Base-by-base conservation (phyloP, 2,888 invertebrate species). In the Hypolimnas misippus region DNA sequence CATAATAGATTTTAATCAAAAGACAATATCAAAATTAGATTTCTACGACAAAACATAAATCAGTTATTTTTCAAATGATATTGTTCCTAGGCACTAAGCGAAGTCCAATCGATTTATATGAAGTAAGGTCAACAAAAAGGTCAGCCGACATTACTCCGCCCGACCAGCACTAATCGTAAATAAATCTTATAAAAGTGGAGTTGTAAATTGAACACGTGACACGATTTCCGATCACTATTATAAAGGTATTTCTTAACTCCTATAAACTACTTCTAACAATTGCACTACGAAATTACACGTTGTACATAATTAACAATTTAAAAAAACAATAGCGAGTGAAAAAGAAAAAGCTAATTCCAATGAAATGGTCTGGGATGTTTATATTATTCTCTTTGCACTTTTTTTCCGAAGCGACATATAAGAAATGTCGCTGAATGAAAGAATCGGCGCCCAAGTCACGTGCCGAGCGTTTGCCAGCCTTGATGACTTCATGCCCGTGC, bases 401-500 rank as follows among this genome's bases (percentile, higher is more conserved):
- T 62, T 57, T 58, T 63, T 57, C 8, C 29, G 42, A 62, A 55
- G 59, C 56, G 49, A 62, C 52, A 52, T 57, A 53, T 60, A 56
- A 61, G 67, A 53, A 68, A 62, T 61, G 56, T 69, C 62, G 60
- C 58, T 70, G 71, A 73, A 70, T 70, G 67, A 71, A 70, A 69
- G 68, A 68, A 76, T 76, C 73, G 68, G 62, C 10, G 64, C 61
- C 59, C 76, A 59, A 62, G 74, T 77, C 84, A 84, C 84, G 84
- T 75, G 63, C 71, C 67, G 65, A 65, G 73, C 78, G 81, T 78
- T 76, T 74, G 74, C 74, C 70, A 71, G 72, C 69, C 71, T 73
- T 76, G 78, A 78, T 77, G 77, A 79, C 81, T 84, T 78, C 75
- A 81, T 81, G 76, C 76, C 73, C 72, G 72, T 76, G 70, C 70